phyloP scores from a whole-genome alignment of 2,888 invertebrate genomes.

The Agonum fuliginosum region DNA sequence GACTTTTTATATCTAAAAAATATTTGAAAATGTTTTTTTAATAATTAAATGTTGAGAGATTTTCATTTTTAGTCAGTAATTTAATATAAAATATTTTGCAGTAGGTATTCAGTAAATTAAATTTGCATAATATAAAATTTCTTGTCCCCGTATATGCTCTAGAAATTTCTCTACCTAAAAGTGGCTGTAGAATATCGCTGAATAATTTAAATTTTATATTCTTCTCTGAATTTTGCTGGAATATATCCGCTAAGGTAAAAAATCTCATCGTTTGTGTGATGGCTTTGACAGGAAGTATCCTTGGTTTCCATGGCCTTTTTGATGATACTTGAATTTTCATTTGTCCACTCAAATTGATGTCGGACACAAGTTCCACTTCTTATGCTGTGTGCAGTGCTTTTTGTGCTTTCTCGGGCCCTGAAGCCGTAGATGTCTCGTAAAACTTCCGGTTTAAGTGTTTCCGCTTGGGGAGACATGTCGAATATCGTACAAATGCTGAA shows the following conservation, averaged over 20 bases:
- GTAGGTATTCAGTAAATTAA: too few species aligned
- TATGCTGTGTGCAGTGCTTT: constrained; percentile 30
- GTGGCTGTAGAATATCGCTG: too few species aligned
- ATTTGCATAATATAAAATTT: too few species aligned
- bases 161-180: too few species aligned
- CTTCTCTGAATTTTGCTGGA: too few species aligned
- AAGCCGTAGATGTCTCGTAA: constrained; percentile 46
- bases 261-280: neutral
- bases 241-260: neutral
- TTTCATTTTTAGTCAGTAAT: too few species aligned
- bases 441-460: constrained; percentile 50
- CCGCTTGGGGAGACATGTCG: constrained; percentile 49
- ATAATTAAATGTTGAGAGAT: too few species aligned
- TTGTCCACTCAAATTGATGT: constrained; percentile 58
- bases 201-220: too few species aligned
- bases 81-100: too few species aligned
- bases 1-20: too few species aligned
- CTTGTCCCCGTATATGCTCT: too few species aligned
- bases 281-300: neutral
- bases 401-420: constrained; percentile 26
- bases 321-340: constrained; percentile 58
- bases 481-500: constrained; percentile 51
- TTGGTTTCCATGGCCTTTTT: constrained; percentile 43
- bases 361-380: constrained; percentile 47
- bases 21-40: too few species aligned